Conservation (phyloP, 2,888 invertebrate species). For the Nysson spinosus region DNA sequence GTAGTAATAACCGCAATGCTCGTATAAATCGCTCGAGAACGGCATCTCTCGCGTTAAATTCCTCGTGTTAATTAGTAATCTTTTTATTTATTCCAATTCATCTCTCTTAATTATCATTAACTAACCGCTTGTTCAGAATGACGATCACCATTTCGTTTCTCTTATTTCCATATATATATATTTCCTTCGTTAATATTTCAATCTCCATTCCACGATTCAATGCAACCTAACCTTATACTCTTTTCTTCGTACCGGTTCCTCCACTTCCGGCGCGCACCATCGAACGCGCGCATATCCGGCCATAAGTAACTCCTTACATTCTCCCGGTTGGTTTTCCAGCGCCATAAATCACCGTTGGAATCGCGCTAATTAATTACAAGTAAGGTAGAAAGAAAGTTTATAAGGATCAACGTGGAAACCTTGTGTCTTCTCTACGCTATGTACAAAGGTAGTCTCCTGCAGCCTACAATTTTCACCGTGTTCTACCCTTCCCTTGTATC, state of each 20-base stretch:
- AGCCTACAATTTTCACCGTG: background rate
- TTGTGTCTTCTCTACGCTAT: conserved; percentile 14
- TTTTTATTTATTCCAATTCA: background rate
- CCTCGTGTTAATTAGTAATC: conserved; percentile 7
- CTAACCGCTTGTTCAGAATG: conserved; percentile 9
- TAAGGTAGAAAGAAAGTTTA: conserved; percentile 38
- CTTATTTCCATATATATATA: background rate
- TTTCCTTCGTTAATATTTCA: background rate
- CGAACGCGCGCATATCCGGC: background rate
- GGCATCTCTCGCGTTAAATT: conserved; percentile 17
- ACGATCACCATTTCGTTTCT: conserved; percentile 9
- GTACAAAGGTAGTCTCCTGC: conserved; percentile 25
- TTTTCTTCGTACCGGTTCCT: background rate
- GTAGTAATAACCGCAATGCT: conserved; percentile 49
- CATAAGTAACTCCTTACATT: background rate
- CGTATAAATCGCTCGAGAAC: conserved; percentile 45
- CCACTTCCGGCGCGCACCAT: conserved; percentile 1
- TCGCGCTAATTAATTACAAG: conserved; percentile 6
- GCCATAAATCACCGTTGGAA: background rate
- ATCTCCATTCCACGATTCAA: background rate
- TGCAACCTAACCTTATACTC: background rate
- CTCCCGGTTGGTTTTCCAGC: background rate
- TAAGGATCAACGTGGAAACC: conserved; percentile 32
- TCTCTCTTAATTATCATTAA: background rate
- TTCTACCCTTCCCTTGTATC: background rate